Conservation (phyloP, 2,113 vertebrate species). For the Dunckerocampus dactyliophorus region DNA sequence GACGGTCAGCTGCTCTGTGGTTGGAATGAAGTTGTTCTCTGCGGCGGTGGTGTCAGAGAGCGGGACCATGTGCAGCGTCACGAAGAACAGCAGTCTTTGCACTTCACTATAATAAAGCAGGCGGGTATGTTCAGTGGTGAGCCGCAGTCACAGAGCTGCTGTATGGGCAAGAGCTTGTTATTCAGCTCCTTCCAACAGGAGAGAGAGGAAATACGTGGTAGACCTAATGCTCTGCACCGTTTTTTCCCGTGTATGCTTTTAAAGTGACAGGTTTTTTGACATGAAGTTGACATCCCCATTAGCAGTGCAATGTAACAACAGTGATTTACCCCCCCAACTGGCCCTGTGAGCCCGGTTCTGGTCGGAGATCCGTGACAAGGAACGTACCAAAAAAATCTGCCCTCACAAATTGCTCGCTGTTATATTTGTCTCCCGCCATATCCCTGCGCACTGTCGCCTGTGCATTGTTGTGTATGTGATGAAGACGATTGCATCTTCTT, state of each 20-base stretch:
- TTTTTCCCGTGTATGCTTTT: background rate
- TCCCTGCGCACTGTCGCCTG: too few species aligned
- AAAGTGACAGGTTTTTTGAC: too few species aligned
- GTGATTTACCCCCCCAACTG: too few species aligned
- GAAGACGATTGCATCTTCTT: too few species aligned
- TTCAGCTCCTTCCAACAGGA: background rate
- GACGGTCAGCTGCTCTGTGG: slow-evolving; percentile 8
- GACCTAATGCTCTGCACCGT: background rate
- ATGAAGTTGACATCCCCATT: too few species aligned
- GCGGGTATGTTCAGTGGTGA: slow-evolving; percentile 8
- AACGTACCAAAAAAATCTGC: too few species aligned
- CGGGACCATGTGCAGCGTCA: slow-evolving; percentile 4
- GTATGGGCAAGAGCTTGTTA: slow-evolving; percentile 1
- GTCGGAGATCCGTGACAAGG: too few species aligned
- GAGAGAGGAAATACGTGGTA: background rate
- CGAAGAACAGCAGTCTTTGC: background rate
- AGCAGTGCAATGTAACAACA: too few species aligned
- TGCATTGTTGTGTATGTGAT: too few species aligned
- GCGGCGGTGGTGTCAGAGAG: slow-evolving; percentile 3
- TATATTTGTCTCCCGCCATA: too few species aligned
- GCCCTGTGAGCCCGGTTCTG: too few species aligned
- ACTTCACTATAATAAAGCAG: slow-evolving; percentile 8
- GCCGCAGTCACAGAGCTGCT: slow-evolving; percentile 1
- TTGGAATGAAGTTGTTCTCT: slow-evolving; percentile 11
- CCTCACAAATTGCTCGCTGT: too few species aligned